phyloP scores from a whole-genome alignment of 1,140 invertebrate species.

The Phymorhynchus buccinoides region DNA sequence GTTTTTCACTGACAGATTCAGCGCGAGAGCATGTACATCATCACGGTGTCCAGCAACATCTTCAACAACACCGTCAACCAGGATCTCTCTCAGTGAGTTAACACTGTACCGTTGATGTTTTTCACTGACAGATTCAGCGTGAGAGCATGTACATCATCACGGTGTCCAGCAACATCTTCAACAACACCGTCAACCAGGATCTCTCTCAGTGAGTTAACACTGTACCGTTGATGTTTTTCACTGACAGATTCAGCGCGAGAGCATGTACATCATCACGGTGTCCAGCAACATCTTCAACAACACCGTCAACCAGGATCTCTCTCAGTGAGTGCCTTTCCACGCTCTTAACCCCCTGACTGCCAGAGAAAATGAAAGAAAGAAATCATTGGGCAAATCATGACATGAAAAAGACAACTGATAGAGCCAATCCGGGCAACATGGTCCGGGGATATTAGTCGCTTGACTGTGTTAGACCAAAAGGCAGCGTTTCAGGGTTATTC shows the following conservation, averaged over 20 bases:
- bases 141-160: slow-evolving; percentile 95
- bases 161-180: slow-evolving; percentile 89
- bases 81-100: slow-evolving; percentile 77
- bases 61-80: slow-evolving; percentile 92
- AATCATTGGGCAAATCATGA: too few species aligned
- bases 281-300: slow-evolving; percentile 91
- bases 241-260: slow-evolving; percentile 96
- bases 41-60: slow-evolving; percentile 89
- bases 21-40: slow-evolving; percentile 93
- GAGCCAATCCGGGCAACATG: too few species aligned
- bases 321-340: slow-evolving; percentile 66
- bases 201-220: slow-evolving; percentile 71
- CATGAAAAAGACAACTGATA: too few species aligned
- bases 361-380: too few species aligned
- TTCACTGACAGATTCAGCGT: slow-evolving; percentile 94
- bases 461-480: too few species aligned
- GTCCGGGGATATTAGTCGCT: too few species aligned
- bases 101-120: not conserved
- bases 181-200: slow-evolving; percentile 91
- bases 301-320: slow-evolving; percentile 88
- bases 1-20: slow-evolving; percentile 81
- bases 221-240: too few species aligned
- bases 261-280: slow-evolving; percentile 91
- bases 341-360: too few species aligned
- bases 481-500: too few species aligned